Evolutionary conservation across 2,113 vertebrate genomes (phyloP), one percentile per base, ranked within the genome.

Genomic region (Spermophilus dauricus): DNA sequence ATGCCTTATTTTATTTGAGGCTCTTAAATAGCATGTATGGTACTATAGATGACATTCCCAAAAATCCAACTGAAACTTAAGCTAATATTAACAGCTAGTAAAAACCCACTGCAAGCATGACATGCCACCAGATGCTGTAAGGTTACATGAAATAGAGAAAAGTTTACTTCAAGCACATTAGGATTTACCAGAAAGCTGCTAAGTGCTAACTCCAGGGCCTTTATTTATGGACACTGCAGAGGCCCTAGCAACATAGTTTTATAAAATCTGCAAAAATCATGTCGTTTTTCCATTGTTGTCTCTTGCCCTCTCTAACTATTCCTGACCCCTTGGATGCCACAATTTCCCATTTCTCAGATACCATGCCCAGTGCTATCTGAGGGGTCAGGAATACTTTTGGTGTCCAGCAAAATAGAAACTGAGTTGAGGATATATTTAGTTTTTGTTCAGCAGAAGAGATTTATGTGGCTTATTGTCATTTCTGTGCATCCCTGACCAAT

Each of bases 1-100:
- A 45, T 81, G 75, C 30, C 11, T 94, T 94, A 85, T 85, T 92
- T 92, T 89, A 96, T 82, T 76, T 92, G 77, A 86, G 34, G 22
- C 11, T 86, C 37, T 97, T 86, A 78, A 93, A 69, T 70, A 86
- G 22, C 80, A 72, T 9, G 8, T 63, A 5, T 53, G 8, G 70
- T 65, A 76, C 10, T 45, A 81, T 37, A 72, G 88, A 91, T 96
- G 70, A 73, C 69, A 72, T 42, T 89, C 24, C 69, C 45, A 85
- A 63, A 28, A 85, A 78, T 90, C 53, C 37, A 82, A 56, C 45
- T 77, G 75, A 24, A 77, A 84, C 51, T 70, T 89, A 51, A 51
- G 24, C n/a, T 63, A 80, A 76, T 70, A 48, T 91, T 39, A 85
- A 56, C 72, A 67, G 75, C 51, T 69, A 72, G 13, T n/a, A 56